phyloP scores from a whole-genome alignment of 2,888 invertebrate genomes.

The Norana najaformis region DNA sequence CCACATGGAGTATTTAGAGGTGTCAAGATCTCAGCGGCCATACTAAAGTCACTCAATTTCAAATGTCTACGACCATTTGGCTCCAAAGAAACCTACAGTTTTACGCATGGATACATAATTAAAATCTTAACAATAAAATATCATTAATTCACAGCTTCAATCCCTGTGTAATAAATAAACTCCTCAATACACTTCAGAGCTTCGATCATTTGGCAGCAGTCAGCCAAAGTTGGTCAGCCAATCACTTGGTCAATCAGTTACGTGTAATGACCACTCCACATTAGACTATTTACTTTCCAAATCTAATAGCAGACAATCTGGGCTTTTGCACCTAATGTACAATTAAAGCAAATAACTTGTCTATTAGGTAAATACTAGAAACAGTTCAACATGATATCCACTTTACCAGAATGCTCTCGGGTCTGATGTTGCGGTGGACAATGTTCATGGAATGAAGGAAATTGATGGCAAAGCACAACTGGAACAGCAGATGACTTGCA shows the following conservation, averaged over 20 bases:
- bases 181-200: background rate
- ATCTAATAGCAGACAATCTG: background rate
- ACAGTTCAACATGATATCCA: background rate
- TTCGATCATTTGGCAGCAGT: background rate
- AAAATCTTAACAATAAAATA: background rate
- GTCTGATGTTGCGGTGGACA: constrained; percentile 97
- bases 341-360: background rate
- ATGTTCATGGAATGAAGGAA: constrained; percentile 91
- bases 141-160: background rate
- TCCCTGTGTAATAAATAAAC: background rate
- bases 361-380: background rate
- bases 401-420: constrained; percentile 90
- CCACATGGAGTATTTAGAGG: constrained; percentile 92
- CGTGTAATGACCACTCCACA: no score
- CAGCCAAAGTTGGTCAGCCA: background rate
- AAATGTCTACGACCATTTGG: constrained; percentile 61
- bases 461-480: constrained; percentile 86
- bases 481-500: constrained; percentile 84
- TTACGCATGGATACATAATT: background rate
- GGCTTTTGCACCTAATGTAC: background rate
- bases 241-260: no score
- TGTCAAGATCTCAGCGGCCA: constrained; percentile 81
- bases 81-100: constrained; percentile 21
- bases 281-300: background rate
- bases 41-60: constrained; percentile 95